phyloP scores from a whole-genome alignment of 2,888 invertebrate species.

The Dicranocentrus wangi region DNA sequence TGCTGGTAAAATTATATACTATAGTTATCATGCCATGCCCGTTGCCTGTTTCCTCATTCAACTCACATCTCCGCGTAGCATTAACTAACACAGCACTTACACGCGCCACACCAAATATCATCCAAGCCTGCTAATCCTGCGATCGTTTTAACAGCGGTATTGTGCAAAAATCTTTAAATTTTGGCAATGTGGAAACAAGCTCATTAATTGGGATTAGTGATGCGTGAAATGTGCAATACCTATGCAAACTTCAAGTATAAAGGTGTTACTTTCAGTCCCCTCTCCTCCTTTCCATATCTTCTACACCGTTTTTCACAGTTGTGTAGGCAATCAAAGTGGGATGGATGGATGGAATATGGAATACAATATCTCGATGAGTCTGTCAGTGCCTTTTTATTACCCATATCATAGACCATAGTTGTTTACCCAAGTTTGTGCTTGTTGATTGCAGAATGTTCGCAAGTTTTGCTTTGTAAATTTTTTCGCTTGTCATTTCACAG shows the following conservation, averaged over 20 bases:
- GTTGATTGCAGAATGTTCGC: too few relatives aligned
- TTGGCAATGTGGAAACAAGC: conserved; percentile 55
- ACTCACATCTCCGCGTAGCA: neutral
- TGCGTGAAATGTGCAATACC: conserved; percentile 31
- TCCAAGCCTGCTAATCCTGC: too few relatives aligned
- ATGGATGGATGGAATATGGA: neutral
- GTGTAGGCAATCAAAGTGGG: neutral
- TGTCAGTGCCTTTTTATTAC: conserved; percentile 4
- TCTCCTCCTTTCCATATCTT: neutral
- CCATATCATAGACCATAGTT: too few relatives aligned
- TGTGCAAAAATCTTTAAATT: conserved; percentile 34
- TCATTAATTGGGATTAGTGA: conserved; percentile 48
- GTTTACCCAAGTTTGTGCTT: too few relatives aligned
- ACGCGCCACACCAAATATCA: neutral
- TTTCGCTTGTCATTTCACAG: neutral
- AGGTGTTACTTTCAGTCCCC: conserved; percentile 12
- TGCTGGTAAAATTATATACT: too few relatives aligned
- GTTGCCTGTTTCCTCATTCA: conserved; percentile 27
- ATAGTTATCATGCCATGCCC: neutral
- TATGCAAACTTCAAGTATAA: conserved; percentile 1
- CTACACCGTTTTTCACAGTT: neutral
- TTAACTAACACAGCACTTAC: neutral
- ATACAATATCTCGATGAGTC: too few relatives aligned
- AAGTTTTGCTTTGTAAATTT: too few relatives aligned
- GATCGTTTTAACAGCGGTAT: too few relatives aligned